Percentiles rank a stretch among this genome's conserved stretches.
Evolutionary conservation across 2,888 invertebrate genomes (phyloP).

Genomic region (Argynnis bischoffii): DNA sequence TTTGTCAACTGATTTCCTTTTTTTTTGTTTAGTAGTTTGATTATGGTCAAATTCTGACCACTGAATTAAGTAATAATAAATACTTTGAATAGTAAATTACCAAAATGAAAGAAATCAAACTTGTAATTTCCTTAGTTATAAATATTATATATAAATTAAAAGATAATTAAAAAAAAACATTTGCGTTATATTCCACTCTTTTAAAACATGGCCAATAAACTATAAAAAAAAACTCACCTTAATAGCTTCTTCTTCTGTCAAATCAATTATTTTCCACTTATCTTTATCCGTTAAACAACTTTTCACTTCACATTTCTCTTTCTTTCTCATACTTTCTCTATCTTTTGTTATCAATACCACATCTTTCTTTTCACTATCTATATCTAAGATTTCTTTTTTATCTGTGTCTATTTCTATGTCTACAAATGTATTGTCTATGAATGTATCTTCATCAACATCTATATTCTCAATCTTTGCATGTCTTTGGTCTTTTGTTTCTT

Average conservation of each 20-base stretch:
- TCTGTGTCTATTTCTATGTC: constrained; percentile 34
- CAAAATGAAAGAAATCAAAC: too few species aligned
- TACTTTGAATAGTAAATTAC: too few species aligned
- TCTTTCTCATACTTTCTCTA: constrained; percentile 11
- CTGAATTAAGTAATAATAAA: too few species aligned
- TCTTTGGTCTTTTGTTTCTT: constrained; percentile 27
- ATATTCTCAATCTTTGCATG: constrained; percentile 35
- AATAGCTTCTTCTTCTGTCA: constrained; percentile 67
- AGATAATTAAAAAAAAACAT: too few species aligned
- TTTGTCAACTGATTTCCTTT: too few species aligned
- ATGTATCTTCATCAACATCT: constrained; percentile 18
- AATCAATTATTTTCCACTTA: constrained; percentile 59
- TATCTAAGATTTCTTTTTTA: constrained; percentile 24
- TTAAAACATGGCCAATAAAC: not conserved
- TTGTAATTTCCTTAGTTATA: too few species aligned
- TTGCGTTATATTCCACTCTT: not conserved
- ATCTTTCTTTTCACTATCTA: constrained; percentile 21
- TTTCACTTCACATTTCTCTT: constrained; percentile 12
- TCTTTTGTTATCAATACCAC: constrained; percentile 16
- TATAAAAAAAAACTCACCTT: constrained; percentile 41
- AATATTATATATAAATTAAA: too few species aligned
- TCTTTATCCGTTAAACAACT: constrained; percentile 52
- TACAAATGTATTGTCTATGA: constrained; percentile 18
- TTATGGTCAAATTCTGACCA: too few species aligned
- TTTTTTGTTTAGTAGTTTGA: too few species aligned